Percentiles rank a stretch among this genome's conserved stretches.
phyloP scores from a whole-genome alignment of 2,113 vertebrate genomes.

The Callopanchax toddi region DNA sequence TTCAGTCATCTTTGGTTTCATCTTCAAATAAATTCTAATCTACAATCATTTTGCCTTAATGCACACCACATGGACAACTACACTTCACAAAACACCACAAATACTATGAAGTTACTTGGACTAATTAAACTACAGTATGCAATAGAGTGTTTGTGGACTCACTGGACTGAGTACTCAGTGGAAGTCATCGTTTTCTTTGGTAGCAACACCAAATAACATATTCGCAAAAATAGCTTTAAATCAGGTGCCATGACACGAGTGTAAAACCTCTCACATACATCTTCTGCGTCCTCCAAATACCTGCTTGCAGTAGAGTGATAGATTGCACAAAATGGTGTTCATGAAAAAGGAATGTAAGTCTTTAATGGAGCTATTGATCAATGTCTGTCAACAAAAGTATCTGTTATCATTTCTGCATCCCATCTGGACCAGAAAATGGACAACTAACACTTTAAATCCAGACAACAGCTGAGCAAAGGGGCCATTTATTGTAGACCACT shows the following conservation, averaged over 20 bases:
- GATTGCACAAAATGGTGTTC: not conserved
- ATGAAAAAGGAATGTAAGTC: conserved; percentile 20
- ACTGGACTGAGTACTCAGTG: not conserved
- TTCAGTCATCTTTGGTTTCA: conserved; percentile 13
- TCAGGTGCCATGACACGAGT: not conserved
- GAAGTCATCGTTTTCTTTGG: not conserved
- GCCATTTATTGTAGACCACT: not conserved
- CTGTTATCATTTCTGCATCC: conserved; percentile 37
- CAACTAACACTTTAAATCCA: conserved; percentile 36
- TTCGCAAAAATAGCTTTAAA: not conserved
- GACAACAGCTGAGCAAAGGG: conserved; percentile 18
- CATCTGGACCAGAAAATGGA: conserved; percentile 8
- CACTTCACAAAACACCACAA: conserved; percentile 25
- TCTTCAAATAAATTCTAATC: conserved; percentile 43
- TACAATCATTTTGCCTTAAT: conserved; percentile 42
- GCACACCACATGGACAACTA: conserved; percentile 49
- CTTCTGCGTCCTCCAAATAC: conserved; percentile 14
- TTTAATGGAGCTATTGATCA: conserved; percentile 39
- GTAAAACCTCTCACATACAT: not conserved
- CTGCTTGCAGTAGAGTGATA: conserved; percentile 14
- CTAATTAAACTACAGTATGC: too few species aligned
- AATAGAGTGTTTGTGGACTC: too few species aligned
- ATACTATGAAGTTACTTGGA: too few species aligned
- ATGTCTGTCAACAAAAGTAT: conserved; percentile 27
- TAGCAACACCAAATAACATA: conserved; percentile 12